Evolutionary conservation across 2,113 vertebrate genomes (phyloP).

Genomic region (Callaeas wilsoni): DNA sequence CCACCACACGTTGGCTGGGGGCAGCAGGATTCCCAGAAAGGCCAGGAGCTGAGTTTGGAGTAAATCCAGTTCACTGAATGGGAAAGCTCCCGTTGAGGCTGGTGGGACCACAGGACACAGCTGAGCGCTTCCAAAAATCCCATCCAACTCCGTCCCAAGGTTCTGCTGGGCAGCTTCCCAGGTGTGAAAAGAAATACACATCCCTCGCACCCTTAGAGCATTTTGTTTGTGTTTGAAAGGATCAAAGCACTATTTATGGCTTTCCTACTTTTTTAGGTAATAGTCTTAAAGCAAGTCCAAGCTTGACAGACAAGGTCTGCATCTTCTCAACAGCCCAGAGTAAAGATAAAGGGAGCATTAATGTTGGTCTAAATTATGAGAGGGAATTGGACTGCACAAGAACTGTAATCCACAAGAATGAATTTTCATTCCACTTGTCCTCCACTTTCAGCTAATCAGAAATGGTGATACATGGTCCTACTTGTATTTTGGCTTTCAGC

Average conservation of each 20-base stretch:
- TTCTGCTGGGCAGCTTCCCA: background rate
- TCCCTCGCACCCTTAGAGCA: background rate
- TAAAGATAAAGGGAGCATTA: constrained; percentile 39
- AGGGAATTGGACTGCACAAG: constrained; percentile 46
- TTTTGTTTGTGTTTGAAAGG: constrained; percentile 28
- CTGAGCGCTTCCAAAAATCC: background rate
- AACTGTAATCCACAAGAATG: constrained; percentile 43
- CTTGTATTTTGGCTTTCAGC: constrained; percentile 42
- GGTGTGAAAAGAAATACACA: background rate
- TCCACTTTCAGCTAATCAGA: constrained; percentile 34
- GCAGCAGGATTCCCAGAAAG: background rate
- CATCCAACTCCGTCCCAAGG: background rate
- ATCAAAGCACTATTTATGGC: constrained; percentile 37
- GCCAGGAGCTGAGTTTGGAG: background rate
- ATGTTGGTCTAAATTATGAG: constrained; percentile 52
- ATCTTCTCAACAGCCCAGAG: constrained; percentile 51
- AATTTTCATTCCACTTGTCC: constrained; percentile 52
- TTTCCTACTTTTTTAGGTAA: constrained; percentile 36
- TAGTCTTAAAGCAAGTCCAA: constrained; percentile 49
- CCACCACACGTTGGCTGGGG: accelerated
- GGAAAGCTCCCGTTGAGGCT: background rate
- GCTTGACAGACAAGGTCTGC: constrained; percentile 64
- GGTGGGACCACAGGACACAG: background rate
- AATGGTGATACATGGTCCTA: constrained; percentile 41
- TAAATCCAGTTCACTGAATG: background rate